Evolutionary conservation across 2,888 invertebrate species (phyloP).

Genomic region (Andrena marginata): DNA sequence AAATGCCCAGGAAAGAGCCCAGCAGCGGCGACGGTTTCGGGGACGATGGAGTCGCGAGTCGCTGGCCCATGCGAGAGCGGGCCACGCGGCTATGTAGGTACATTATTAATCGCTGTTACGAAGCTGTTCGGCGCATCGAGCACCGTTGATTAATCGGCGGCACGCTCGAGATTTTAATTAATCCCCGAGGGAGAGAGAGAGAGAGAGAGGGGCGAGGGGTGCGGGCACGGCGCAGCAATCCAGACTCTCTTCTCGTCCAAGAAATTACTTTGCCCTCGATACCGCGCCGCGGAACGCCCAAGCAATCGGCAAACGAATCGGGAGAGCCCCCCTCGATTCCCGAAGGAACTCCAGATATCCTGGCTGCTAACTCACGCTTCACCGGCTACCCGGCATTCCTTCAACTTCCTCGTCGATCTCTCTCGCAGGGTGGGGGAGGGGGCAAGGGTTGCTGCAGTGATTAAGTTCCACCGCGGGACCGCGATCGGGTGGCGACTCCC

Average conservation of each 20-base stretch:
- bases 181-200: conserved; percentile 65
- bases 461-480: conserved; percentile 45
- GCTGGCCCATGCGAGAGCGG: conserved; percentile 47
- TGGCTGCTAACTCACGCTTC: conserved; percentile 46
- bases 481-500: conserved; percentile 9
- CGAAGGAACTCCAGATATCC: conserved; percentile 69
- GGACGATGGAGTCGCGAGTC: conserved; percentile 32
- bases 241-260: conserved; percentile 59
- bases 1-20: neutral
- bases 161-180: conserved; percentile 80
- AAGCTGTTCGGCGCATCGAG: conserved; percentile 74
- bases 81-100: conserved; percentile 64
- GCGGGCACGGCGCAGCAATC: conserved; percentile 28
- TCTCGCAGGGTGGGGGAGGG: neutral
- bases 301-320: conserved; percentile 71
- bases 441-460: conserved; percentile 14
- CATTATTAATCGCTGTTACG: conserved; percentile 79
- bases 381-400: conserved; percentile 60
- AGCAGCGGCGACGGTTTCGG: neutral
- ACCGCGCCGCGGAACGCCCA: conserved; percentile 47
- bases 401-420: conserved; percentile 54
- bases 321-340: conserved; percentile 59
- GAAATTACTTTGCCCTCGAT: conserved; percentile 70
- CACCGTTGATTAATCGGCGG: conserved; percentile 79
- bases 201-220: conserved; percentile 29